These are phyloP conservation scores for Melanerpes formicivorus DNA, from an alignment of 2,113 vertebrate species.

Conservation along the genomic window DNA sequence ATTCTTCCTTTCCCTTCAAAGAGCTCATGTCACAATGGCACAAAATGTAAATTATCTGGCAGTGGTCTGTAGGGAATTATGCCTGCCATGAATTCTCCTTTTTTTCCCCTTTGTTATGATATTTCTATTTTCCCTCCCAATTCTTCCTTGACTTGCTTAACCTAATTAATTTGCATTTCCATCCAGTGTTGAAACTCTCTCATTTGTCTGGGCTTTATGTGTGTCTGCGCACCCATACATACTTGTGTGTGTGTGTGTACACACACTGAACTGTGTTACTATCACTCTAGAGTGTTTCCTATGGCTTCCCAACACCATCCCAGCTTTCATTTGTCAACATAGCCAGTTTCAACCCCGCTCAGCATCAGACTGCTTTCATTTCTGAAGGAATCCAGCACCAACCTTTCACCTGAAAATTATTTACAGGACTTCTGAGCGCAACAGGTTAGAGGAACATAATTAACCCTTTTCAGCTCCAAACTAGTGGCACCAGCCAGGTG, in stretches of 20 bases:
- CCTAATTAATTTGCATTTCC: neutral
- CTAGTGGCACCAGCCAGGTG: neutral
- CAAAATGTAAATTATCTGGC: constrained; percentile 29
- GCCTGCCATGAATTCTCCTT: neutral
- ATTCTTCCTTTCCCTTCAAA: constrained; percentile 27
- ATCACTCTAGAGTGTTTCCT: neutral
- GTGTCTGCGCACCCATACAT: neutral
- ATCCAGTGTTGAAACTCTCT: neutral
- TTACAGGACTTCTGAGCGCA: neutral
- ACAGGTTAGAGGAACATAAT: neutral
- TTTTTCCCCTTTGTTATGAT: neutral
- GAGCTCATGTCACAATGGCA: constrained; percentile 7
- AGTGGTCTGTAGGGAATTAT: neutral
- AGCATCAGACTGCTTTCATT: neutral
- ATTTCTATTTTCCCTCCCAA: constrained; percentile 9
- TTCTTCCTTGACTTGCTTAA: neutral
- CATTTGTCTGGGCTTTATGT: neutral
- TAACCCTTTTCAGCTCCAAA: neutral
- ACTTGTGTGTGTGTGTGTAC: rapidly evolving
- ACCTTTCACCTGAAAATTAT: neutral
- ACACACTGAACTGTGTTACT: neutral
- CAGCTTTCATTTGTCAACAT: neutral
- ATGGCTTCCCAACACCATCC: neutral
- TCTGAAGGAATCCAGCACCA: neutral
- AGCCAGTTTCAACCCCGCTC: neutral